phyloP scores from a whole-genome alignment of 2,888 invertebrate species.

The Phortica magna region DNA sequence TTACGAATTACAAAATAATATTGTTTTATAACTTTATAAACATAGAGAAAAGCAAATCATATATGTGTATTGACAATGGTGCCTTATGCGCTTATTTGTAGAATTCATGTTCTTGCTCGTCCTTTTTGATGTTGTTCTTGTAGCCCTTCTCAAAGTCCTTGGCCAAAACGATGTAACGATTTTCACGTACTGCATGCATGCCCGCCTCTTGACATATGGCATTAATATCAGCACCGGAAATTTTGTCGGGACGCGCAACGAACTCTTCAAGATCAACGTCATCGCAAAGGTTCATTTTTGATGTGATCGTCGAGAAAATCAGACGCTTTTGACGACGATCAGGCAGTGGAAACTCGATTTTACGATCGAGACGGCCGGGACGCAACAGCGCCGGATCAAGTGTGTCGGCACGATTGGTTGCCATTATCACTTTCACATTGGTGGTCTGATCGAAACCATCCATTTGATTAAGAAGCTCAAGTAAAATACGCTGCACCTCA shows the following conservation, averaged over 20 bases:
- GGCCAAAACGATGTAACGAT: slow-evolving; percentile 97
- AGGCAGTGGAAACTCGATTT: slow-evolving; percentile 99
- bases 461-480: slow-evolving; percentile 99
- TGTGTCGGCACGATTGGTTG: slow-evolving; percentile 98
- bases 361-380: slow-evolving; percentile 94
- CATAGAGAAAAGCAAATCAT: background rate
- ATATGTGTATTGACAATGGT: background rate
- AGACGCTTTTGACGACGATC: slow-evolving; percentile 93
- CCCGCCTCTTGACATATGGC: slow-evolving; percentile 99
- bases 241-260: slow-evolving; percentile 98
- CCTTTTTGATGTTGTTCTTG: slow-evolving; percentile 99
- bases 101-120: slow-evolving; percentile 97
- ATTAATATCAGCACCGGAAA: slow-evolving; percentile 99
- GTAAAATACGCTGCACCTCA: slow-evolving; percentile 97
- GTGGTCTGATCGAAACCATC: slow-evolving; percentile 99
- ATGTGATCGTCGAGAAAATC: slow-evolving; percentile 98
- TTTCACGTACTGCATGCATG: slow-evolving; percentile 99
- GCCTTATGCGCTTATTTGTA: slow-evolving; percentile 87
- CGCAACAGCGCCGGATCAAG: slow-evolving; percentile 90
- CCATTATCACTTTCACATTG: slow-evolving; percentile 99
- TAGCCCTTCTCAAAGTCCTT: slow-evolving; percentile 99
- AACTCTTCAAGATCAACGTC: slow-evolving; percentile 99
- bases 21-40: background rate
- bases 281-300: slow-evolving; percentile 97
- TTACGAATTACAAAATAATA: background rate